Conservation (phyloP, 2,888 invertebrate species). For the Philereme vetulata region DNA sequence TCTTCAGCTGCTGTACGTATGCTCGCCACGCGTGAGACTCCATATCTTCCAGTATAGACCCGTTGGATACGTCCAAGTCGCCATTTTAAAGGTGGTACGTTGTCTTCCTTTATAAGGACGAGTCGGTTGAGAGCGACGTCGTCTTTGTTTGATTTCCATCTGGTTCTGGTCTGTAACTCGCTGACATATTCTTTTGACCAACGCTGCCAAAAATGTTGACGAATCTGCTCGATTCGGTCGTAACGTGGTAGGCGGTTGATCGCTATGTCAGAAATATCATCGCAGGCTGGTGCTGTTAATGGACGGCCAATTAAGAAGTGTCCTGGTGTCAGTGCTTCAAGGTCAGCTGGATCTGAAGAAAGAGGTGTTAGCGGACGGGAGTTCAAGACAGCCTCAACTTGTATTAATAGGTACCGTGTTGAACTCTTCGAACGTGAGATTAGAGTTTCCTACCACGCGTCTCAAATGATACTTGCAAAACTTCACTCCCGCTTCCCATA, state of each 20-base stretch:
- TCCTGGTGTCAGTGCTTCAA: background rate
- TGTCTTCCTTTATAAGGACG: background rate
- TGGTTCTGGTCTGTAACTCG: no score
- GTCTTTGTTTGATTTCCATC: no score
- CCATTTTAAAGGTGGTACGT: background rate
- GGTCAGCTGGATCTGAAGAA: background rate
- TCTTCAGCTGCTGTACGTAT: no score
- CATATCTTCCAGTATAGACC: background rate
- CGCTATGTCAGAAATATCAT: background rate
- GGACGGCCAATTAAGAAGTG: constrained; percentile 3
- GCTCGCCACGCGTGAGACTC: no score
- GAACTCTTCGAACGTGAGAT: background rate
- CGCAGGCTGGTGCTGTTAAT: background rate
- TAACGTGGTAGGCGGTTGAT: no score
- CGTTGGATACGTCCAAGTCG: background rate
- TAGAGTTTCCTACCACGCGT: no score
- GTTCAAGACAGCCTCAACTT: background rate
- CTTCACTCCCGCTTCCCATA: background rate
- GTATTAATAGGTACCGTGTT: background rate
- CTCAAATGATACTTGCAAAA: background rate
- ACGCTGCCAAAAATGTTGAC: no score
- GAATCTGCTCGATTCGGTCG: no score
- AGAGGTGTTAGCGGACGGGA: background rate
- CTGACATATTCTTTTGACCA: no score
- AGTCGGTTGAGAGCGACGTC: background rate